phyloP scores from a whole-genome alignment of 2,888 invertebrate species.

The Lysandra coridon region DNA sequence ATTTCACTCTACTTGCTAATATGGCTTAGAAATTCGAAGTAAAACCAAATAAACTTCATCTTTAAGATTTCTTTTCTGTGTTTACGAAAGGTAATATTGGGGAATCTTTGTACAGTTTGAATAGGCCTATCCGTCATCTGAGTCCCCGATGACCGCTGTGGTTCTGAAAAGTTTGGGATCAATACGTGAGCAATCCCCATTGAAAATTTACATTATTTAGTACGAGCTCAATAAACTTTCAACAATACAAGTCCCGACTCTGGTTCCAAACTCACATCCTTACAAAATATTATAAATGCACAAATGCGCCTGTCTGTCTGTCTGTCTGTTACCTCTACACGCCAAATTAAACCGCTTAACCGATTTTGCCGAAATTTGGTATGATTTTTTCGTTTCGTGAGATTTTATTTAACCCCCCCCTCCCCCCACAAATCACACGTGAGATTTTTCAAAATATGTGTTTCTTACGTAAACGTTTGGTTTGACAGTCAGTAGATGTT shows the following conservation, averaged over 20 bases:
- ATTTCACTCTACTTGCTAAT: no score
- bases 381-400: no score
- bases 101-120: background rate
- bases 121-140: background rate
- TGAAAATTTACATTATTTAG: background rate
- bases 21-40: background rate
- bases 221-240: background rate
- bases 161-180: background rate
- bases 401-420: no score
- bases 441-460: no score
- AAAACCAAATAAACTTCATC: background rate
- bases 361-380: no score
- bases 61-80: background rate
- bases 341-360: no score
- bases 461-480: no score
- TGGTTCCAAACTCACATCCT: no score
- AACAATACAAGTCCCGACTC: background rate
- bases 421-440: no score
- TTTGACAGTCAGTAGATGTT: no score
- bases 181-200: background rate
- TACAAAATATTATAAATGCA: background rate
- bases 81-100: background rate
- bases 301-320: background rate
- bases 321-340: no score
- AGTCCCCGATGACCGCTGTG: background rate